Evolutionary conservation across 1,140 invertebrate species (phyloP), one percentile per base, ranked within the genome.

Genomic region (Geopemphigus sp.): DNA sequence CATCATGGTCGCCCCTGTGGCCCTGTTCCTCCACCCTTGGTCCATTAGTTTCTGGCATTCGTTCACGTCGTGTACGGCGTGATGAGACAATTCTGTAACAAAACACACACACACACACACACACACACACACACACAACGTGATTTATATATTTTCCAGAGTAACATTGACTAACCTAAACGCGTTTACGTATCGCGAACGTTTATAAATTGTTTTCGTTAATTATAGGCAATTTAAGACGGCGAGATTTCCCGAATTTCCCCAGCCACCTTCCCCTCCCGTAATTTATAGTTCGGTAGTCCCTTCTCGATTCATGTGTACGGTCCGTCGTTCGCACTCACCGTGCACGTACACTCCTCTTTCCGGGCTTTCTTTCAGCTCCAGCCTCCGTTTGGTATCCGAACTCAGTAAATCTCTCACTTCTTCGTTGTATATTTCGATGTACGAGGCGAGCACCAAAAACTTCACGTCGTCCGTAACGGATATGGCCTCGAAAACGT

Each of bases 341-440:
- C 91, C 91, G 83, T 89, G 87, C 3, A 95, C 92, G 83, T 92
- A 93, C n/a, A 95, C 91, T 24, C 94, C 94, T 83, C 90, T 89
- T 56, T 93, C 93, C 0, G 91, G 88, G 83, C 91, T 88, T 86
- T 96, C 94, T 84, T 95, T 94, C 8, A 95, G 86, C 24, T 91
- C 90, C n/a, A 94, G 84, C 83, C 90, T 91, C 70, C 87, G 87
- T 84, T 91, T 91, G 15, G 84, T 85, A 83, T 92, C 89, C 57
- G 89, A 87, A 6, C 92, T 91, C 0, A 95, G 85, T 11, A 95
- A 85, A 85, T 95, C 94, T 61, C 92, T 86, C 80, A 95, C 90
- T 84, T 93, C 92, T 86, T 96, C 95, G 86, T 96, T 97, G 86
- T 97, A 96, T 63, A 97, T 97, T 86, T 98, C 96, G 57, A 97